Evolutionary conservation across 2,113 vertebrate species (phyloP).

Genomic region (Ochotona princeps): DNA sequence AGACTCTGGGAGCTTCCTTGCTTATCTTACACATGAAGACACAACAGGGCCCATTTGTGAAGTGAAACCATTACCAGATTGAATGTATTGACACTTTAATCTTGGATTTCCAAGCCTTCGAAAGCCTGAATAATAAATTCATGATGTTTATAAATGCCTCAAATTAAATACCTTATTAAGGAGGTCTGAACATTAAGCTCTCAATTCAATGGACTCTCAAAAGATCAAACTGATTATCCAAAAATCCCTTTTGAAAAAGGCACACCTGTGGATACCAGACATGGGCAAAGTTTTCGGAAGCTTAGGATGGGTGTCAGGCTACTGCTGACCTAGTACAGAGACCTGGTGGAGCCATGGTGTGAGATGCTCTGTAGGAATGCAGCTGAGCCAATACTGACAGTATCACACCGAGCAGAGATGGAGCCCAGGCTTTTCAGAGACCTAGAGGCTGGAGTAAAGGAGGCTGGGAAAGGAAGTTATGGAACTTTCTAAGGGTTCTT

Average conservation of each 20-base stretch:
- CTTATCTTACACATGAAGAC: background rate
- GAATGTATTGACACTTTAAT: background rate
- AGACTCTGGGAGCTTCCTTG: background rate
- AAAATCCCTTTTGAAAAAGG: slow-evolving; percentile 28
- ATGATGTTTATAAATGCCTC: background rate
- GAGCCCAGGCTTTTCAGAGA: background rate
- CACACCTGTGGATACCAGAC: background rate
- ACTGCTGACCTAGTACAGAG: background rate
- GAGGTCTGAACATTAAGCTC: background rate
- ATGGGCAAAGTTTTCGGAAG: slow-evolving; percentile 18
- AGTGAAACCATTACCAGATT: background rate
- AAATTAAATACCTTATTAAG: background rate
- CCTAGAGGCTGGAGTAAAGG: background rate
- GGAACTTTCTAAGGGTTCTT: background rate
- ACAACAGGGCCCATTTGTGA: background rate
- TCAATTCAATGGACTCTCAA: background rate
- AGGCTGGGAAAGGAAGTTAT: background rate
- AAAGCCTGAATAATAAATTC: background rate
- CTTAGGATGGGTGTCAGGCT: background rate
- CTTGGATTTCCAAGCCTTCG: background rate
- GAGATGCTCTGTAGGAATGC: background rate
- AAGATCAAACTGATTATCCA: background rate
- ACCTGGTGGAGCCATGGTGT: too few relatives aligned
- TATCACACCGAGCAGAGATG: background rate
- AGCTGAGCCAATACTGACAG: background rate